Evolutionary conservation across 2,113 vertebrate species (phyloP).

Genomic region (Drymodes brunneopygia): DNA sequence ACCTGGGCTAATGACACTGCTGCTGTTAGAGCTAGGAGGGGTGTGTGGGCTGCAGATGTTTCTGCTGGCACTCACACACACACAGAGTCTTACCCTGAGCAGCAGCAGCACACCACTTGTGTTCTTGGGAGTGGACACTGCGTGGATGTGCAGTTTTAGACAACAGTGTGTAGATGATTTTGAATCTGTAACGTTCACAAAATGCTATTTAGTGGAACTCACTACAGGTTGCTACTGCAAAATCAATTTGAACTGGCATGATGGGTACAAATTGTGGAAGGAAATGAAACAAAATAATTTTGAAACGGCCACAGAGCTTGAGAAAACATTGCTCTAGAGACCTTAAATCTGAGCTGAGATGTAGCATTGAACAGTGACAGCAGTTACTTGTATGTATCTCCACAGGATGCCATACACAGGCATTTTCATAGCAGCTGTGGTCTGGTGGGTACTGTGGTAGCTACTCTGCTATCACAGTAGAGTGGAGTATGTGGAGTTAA

Average conservation of each 20-base stretch:
- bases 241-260: background rate
- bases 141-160: background rate
- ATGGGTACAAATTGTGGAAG: background rate
- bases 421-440: background rate
- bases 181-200: background rate
- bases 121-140: background rate
- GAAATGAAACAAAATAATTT: background rate
- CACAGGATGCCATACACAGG: background rate
- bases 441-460: background rate
- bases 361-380: background rate
- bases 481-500: background rate
- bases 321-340: background rate
- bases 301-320: background rate
- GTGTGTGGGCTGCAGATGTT: background rate
- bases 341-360: background rate
- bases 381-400: background rate
- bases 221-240: background rate
- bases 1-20: background rate
- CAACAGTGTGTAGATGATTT: background rate
- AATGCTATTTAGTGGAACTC: background rate
- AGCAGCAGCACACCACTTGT: background rate
- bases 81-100: background rate
- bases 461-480: too few relatives aligned
- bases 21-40: background rate
- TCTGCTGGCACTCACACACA: background rate